Percentiles rank a stretch among this genome's conserved stretches.
Conservation (phyloP, 2,797 vertebrate genomes). For the Fistularia tabacaria region DNA sequence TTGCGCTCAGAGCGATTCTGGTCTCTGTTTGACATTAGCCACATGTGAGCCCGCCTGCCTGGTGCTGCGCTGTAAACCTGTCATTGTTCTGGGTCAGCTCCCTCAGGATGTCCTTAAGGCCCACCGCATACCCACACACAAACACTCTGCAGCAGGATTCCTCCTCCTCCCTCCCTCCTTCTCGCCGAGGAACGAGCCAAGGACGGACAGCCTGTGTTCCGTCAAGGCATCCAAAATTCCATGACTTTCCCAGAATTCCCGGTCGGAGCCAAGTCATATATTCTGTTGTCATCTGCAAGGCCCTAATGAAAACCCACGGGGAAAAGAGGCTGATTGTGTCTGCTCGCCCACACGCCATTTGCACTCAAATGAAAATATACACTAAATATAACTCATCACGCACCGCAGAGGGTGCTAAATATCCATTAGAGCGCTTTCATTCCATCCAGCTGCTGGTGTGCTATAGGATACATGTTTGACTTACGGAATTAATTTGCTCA, state of each 20-base stretch:
- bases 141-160: conserved; percentile 32
- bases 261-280: conserved; percentile 68
- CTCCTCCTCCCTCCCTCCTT: conserved; percentile 27
- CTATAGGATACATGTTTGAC: conserved; percentile 24
- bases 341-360: conserved; percentile 34
- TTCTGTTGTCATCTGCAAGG: conserved; percentile 67
- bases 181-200: conserved; percentile 39
- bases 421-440: conserved; percentile 18
- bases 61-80: conserved; percentile 53
- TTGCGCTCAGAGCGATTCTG: conserved; percentile 19
- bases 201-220: conserved; percentile 74
- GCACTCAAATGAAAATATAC: conserved; percentile 29
- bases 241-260: conserved; percentile 74
- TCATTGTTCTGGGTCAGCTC: conserved; percentile 66
- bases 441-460: conserved; percentile 22
- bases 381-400: conserved; percentile 22
- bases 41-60: conserved; percentile 33
- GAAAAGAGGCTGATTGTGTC: conserved; percentile 42
- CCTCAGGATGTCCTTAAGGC: conserved; percentile 45
- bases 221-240: conserved; percentile 75
- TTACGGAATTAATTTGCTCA: conserved; percentile 42
- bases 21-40: conserved; percentile 36
- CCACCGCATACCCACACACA: conserved; percentile 7
- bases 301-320: conserved; percentile 67
- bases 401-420: conserved; percentile 9